phyloP scores from a whole-genome alignment of 2,113 vertebrate genomes.

The Dipodomys merriami region DNA sequence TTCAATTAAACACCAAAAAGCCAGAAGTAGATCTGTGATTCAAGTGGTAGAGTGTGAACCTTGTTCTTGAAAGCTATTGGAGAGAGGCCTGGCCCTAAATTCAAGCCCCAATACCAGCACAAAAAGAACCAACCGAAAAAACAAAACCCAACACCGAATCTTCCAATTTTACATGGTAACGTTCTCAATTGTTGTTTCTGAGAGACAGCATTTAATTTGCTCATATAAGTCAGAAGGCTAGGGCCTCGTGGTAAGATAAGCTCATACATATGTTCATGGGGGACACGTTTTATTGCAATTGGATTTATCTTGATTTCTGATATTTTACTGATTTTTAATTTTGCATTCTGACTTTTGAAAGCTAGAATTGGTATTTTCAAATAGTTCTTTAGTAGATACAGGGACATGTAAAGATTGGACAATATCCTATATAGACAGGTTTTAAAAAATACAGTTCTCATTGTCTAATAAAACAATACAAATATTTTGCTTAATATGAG shows the following conservation, averaged over 20 bases:
- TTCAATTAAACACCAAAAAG: too few relatives aligned
- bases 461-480: neutral
- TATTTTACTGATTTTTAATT: constrained; percentile 16
- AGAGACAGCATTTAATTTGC: neutral
- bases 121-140: too few relatives aligned
- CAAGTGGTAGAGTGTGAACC: too few relatives aligned
- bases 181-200: neutral
- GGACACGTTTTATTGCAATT: neutral
- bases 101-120: too few relatives aligned
- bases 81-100: too few relatives aligned
- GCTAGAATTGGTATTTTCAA: constrained; percentile 21
- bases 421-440: neutral
- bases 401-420: neutral
- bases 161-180: neutral
- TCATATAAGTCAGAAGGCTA: rapidly evolving
- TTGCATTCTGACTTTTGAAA: constrained; percentile 35
- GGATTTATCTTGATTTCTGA: neutral
- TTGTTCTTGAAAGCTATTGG: too few relatives aligned
- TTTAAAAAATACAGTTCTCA: neutral
- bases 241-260: neutral
- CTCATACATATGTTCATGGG: neutral
- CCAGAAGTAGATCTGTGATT: too few relatives aligned
- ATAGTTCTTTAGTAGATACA: neutral
- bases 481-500: neutral
- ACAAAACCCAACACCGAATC: neutral